A percentile compares a stretch with the other conserved stretches of the same genome.
Conservation (phyloP, 2,888 invertebrate genomes). For the Sisyra terminalis region DNA sequence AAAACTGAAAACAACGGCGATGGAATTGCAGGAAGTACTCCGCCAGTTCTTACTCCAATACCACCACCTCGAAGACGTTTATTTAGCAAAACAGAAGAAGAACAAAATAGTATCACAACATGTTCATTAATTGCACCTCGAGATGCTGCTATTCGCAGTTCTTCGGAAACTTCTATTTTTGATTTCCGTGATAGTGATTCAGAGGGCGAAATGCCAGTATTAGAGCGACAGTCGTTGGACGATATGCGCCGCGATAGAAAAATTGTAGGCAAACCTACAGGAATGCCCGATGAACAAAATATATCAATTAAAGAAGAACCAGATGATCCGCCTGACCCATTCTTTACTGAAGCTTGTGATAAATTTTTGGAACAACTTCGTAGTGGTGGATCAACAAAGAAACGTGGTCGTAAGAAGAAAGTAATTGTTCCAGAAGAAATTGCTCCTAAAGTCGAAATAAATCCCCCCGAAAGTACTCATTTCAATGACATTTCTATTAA, state of each 20-base stretch:
- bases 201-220: slow-evolving; percentile 39
- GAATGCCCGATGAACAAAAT: slow-evolving; percentile 17
- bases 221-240: slow-evolving; percentile 50
- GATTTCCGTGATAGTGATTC: slow-evolving; percentile 46
- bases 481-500: slow-evolving; percentile 14
- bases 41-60: slow-evolving; percentile 31
- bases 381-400: slow-evolving; percentile 30
- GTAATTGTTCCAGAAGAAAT: slow-evolving; percentile 19
- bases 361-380: slow-evolving; percentile 62
- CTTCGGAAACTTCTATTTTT: slow-evolving; percentile 45
- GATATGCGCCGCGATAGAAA: slow-evolving; percentile 40
- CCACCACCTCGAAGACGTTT: slow-evolving; percentile 29
- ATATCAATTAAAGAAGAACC: slow-evolving; percentile 23
- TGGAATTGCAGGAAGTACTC: slow-evolving; percentile 18
- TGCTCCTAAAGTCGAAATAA: slow-evolving; percentile 19
- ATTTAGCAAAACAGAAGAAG: slow-evolving; percentile 44
- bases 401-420: slow-evolving; percentile 39
- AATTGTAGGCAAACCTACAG: slow-evolving; percentile 35
- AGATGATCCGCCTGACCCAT: slow-evolving; percentile 25
- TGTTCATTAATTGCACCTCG: slow-evolving; percentile 22
- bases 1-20: slow-evolving; percentile 1
- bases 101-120: slow-evolving; percentile 17
- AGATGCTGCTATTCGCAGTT: slow-evolving; percentile 34
- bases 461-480: slow-evolving; percentile 18
- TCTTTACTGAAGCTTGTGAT: slow-evolving; percentile 59